Base-by-base conservation (phyloP, 2,888 invertebrate genomes). In the Eristalinus aeneus region DNA sequence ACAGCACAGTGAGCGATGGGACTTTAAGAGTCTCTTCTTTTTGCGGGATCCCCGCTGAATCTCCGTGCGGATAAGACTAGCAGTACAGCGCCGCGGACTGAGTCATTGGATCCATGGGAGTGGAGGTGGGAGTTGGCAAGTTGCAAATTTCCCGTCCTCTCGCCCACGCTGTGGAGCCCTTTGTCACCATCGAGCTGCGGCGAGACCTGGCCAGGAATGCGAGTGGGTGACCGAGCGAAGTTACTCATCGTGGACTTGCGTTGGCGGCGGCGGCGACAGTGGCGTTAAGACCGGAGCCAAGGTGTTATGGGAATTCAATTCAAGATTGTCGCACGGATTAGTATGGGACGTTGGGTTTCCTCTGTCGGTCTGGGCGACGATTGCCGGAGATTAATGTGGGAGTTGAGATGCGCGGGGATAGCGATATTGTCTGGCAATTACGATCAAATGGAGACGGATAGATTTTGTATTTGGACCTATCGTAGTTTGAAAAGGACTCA, bases 241-340 rank as follows among this genome's bases (percentile, higher is more conserved):
- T 53, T 39, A n/a, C 36, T 12, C 10, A 10, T 16, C 10, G 74
- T 75, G 74, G 84, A 80, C n/a, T 60, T 46, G 85, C 27, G 53
- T 67, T 58, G 36, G 60, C 54, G 10, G 22, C 23, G 12, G 34
- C 27, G 46, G 8, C 46, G 46, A 46, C 16, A 16, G 16, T 16
- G 46, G 39, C 12, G 39, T 39, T 12, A n/a, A 2, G 65, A 46
- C 53, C 20, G 67, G 67, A 71, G 46, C 16, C 34, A 56, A 67
- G 72, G 46, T 85, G 71, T 73, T 81, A 22, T 76, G 85, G 63
- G 81, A 85, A 85, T 76, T 81, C 20, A 68, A 79, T 75, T 64
- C 58, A 46, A 53, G 63, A 67, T 61, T 80, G 36, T 80, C 54
- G 61, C 72, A 11, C 10, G 67, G 75, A 67, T 84, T 75, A 71